phyloP scores from a whole-genome alignment of 2,113 vertebrate genomes.

The Upupa epops region DNA sequence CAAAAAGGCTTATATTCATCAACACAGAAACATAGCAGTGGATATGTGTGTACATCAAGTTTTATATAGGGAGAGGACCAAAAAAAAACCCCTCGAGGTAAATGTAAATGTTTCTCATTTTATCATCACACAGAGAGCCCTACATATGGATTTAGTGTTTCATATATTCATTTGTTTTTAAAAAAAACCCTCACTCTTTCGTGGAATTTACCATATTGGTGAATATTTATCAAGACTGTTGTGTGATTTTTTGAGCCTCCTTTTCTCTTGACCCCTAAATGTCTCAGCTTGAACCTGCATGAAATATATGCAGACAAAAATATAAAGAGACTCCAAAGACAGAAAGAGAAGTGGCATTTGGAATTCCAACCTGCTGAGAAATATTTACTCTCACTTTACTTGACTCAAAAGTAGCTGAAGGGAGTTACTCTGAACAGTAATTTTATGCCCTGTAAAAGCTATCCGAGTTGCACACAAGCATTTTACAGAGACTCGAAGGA shows the following conservation, averaged over 20 bases:
- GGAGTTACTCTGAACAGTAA: conserved; percentile 54
- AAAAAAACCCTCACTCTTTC: neutral
- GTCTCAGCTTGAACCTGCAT: conserved; percentile 43
- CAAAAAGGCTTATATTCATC: neutral
- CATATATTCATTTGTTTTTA: neutral
- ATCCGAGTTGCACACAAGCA: conserved; percentile 55
- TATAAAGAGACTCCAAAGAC: conserved; percentile 35
- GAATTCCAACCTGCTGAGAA: conserved; percentile 64
- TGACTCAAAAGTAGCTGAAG: conserved; percentile 65
- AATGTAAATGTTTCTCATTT: neutral
- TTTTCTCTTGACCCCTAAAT: conserved; percentile 45
- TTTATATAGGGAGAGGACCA: neutral
- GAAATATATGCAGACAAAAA: conserved; percentile 51
- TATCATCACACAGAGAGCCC: neutral
- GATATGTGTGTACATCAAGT: neutral
- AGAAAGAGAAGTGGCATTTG: conserved; percentile 56
- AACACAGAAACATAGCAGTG: neutral
- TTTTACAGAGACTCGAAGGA: conserved; percentile 56
- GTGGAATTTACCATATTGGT: conserved; percentile 7
- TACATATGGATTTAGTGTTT: neutral
- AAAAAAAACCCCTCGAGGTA: neutral
- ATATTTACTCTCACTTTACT: conserved; percentile 63
- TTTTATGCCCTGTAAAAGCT: conserved; percentile 65
- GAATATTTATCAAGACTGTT: conserved; percentile 58
- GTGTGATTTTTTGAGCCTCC: conserved; percentile 27